These are phyloP conservation scores for Otis tarda DNA, from an alignment of 2,113 vertebrate genomes.

Conservation along the genomic window DNA sequence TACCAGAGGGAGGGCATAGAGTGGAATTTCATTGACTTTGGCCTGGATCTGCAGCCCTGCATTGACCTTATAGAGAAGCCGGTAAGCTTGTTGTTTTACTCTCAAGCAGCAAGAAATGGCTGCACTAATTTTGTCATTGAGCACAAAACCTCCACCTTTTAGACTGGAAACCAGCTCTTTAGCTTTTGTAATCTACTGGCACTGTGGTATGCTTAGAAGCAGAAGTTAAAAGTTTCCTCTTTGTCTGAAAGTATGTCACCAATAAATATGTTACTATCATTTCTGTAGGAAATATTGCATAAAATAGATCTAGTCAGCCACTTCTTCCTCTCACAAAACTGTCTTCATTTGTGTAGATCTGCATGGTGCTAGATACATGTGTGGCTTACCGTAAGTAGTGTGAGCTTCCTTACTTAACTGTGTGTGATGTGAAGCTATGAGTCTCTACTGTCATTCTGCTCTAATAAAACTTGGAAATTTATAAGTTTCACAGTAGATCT, in stretches of 20 bases:
- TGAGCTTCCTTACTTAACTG: background rate
- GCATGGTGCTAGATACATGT: background rate
- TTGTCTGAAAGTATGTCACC: background rate
- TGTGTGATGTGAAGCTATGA: background rate
- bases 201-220: background rate
- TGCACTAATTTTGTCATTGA: background rate
- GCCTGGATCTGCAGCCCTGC: constrained; percentile 89
- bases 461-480: background rate
- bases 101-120: background rate
- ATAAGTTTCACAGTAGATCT: background rate
- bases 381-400: background rate
- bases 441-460: background rate
- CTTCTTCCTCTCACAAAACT: background rate
- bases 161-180: background rate
- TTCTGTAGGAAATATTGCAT: background rate
- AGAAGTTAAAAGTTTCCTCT: background rate
- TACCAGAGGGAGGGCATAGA: constrained; percentile 93
- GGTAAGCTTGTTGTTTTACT: constrained; percentile 62
- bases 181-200: background rate
- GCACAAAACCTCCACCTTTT: background rate
- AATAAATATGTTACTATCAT: background rate
- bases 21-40: constrained; percentile 94
- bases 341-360: background rate
- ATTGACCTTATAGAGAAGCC: constrained; percentile 95
- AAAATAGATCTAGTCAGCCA: background rate